Evolutionary conservation across 2,888 invertebrate species (phyloP).

Genomic region (Argyresthia albistria): DNA sequence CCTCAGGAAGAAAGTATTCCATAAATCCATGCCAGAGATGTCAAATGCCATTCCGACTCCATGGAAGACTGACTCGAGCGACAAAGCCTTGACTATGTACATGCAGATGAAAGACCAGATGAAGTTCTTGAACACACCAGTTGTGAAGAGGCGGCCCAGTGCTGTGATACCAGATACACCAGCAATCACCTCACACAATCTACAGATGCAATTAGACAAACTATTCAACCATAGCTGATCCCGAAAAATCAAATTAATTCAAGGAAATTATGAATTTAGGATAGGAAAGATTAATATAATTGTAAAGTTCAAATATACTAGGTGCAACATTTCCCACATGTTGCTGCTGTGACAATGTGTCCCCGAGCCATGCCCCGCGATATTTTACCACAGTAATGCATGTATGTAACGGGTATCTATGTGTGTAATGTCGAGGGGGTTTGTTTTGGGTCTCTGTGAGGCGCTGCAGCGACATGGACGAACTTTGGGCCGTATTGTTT

Average conservation of each 20-base stretch:
- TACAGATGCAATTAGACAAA: slow-evolving; percentile 51
- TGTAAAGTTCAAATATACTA: no score
- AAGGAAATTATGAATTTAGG: no score
- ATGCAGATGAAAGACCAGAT: slow-evolving; percentile 53
- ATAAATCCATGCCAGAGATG: slow-evolving; percentile 48
- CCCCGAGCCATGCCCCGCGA: no score
- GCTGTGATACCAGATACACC: slow-evolving; percentile 35
- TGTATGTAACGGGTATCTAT: no score
- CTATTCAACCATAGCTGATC: slow-evolving; percentile 36
- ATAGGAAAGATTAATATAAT: no score
- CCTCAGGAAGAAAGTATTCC: slow-evolving; percentile 39
- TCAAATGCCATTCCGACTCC: slow-evolving; percentile 27
- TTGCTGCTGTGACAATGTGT: no score
- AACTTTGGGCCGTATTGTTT: no score
- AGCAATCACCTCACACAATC: slow-evolving; percentile 42
- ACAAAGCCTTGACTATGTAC: slow-evolving; percentile 42
- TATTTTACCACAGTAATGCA: no score
- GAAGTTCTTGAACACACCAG: slow-evolving; percentile 49
- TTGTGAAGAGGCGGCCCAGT: slow-evolving; percentile 20
- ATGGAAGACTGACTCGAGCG: slow-evolving; percentile 24
- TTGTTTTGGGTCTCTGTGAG: no score
- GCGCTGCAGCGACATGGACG: no score
- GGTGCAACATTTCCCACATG: no score
- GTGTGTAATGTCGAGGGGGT: no score
- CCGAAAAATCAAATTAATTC: not conserved